Conservation (phyloP, 2,888 invertebrate species). For the Agrochola lota region DNA sequence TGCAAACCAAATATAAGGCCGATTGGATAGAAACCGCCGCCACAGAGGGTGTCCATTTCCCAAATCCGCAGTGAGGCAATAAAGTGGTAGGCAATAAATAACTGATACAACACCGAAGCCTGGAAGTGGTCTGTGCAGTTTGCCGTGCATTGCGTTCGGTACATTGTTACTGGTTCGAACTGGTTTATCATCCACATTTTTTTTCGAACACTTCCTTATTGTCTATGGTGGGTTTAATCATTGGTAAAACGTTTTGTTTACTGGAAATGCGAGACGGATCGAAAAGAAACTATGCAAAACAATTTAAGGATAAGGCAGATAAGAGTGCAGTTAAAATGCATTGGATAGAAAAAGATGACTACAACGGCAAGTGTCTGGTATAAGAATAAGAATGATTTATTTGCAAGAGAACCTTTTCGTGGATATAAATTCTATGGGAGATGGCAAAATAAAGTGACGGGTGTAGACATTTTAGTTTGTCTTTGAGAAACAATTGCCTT, state of each 20-base stretch:
- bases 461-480: no score
- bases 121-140: constrained; percentile 75
- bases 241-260: constrained; percentile 7
- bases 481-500: no score
- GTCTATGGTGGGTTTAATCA: neutral
- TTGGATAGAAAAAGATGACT: neutral
- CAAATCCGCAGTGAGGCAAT: constrained; percentile 71
- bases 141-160: constrained; percentile 52
- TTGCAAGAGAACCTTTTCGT: no score
- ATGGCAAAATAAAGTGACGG: neutral
- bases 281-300: neutral
- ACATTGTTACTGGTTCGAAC: constrained; percentile 36
- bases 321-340: neutral
- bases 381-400: neutral
- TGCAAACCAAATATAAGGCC: constrained; percentile 68
- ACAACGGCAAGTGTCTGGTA: neutral
- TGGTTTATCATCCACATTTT: constrained; percentile 21
- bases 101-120: constrained; percentile 75
- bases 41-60: constrained; percentile 68
- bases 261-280: neutral
- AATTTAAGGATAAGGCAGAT: neutral
- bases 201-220: constrained; percentile 32
- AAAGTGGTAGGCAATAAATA: constrained; percentile 76
- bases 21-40: constrained; percentile 71
- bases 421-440: neutral